These are phyloP conservation scores for Harpagoxenus sublaevis DNA, from an alignment of 2,888 invertebrate species.

Conservation along the genomic window DNA sequence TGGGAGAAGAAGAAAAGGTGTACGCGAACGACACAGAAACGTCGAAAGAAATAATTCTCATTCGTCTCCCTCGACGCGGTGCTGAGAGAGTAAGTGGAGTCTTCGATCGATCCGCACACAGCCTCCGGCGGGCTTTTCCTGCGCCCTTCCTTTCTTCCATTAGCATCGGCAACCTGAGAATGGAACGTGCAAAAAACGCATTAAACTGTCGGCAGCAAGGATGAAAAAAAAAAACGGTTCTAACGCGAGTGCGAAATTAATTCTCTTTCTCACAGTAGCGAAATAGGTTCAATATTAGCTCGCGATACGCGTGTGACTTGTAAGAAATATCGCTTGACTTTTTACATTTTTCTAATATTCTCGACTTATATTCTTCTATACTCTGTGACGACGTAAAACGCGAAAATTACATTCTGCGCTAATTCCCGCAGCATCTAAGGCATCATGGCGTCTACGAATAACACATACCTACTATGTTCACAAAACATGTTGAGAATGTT, in stretches of 20 bases:
- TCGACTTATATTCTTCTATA: not conserved
- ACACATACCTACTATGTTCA: not conserved
- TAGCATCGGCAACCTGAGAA: conserved; percentile 54
- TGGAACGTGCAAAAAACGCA: conserved; percentile 59
- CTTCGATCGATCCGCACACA: conserved; percentile 53
- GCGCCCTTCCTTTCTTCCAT: conserved; percentile 49
- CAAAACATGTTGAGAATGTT: conserved; percentile 13
- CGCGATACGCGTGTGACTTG: conserved; percentile 24
- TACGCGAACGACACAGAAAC: conserved; percentile 13
- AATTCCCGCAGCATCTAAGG: not conserved
- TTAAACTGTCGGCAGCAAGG: conserved; percentile 56
- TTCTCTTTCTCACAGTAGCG: conserved; percentile 30
- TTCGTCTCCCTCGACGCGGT: conserved; percentile 4
- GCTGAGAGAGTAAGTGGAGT: conserved; percentile 39
- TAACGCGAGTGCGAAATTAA: conserved; percentile 54
- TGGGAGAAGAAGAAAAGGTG: not conserved
- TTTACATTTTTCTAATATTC: conserved; percentile 33
- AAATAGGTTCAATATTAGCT: not conserved
- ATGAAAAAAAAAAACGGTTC: not conserved
- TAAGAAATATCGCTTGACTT: conserved; percentile 55
- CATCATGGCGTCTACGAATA: not conserved
- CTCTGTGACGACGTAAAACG: not conserved
- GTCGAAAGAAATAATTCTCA: conserved; percentile 48
- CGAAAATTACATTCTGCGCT: conserved; percentile 42
- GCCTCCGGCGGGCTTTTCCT: conserved; percentile 24